phyloP scores from a whole-genome alignment of 2,888 invertebrate species.

The Deilephila elpenor region DNA sequence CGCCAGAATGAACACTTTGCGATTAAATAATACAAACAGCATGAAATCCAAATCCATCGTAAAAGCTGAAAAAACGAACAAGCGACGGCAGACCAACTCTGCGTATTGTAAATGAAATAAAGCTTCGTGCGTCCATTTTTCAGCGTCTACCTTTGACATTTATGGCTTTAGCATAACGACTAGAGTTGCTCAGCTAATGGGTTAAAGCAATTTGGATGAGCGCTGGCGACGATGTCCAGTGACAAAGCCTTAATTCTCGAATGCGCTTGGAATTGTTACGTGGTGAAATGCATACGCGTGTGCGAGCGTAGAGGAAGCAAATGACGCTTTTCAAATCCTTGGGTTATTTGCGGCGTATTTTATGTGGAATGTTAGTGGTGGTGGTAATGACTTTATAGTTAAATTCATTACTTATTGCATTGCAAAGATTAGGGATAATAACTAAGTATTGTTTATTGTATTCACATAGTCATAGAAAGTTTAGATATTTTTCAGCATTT shows the following conservation, averaged over 20 bases:
- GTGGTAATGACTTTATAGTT: neutral
- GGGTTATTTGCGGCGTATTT: neutral
- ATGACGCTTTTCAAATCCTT: slow-evolving; percentile 3
- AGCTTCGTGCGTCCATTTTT: slow-evolving; percentile 44
- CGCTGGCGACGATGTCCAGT: slow-evolving; percentile 42
- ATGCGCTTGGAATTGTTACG: slow-evolving; percentile 17
- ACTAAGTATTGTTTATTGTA: no score
- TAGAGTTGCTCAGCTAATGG: slow-evolving; percentile 31
- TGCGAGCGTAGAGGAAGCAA: neutral
- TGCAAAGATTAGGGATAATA: no score
- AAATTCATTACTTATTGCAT: neutral
- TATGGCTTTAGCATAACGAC: slow-evolving; percentile 28
- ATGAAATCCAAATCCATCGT: slow-evolving; percentile 11
- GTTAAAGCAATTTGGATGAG: slow-evolving; percentile 36
- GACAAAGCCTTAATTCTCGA: slow-evolving; percentile 33
- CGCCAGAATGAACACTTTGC: slow-evolving; percentile 17
- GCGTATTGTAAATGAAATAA: slow-evolving; percentile 54
- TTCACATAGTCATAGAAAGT: no score
- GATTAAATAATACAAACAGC: slow-evolving; percentile 26
- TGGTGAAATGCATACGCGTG: slow-evolving; percentile 31
- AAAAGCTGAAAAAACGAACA: slow-evolving; percentile 34
- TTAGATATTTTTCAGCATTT: no score
- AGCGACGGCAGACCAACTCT: slow-evolving; percentile 39
- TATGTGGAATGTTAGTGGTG: neutral
- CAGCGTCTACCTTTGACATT: slow-evolving; percentile 27